Conservation (phyloP, 2,113 vertebrate species). For the Panthera tigris region DNA sequence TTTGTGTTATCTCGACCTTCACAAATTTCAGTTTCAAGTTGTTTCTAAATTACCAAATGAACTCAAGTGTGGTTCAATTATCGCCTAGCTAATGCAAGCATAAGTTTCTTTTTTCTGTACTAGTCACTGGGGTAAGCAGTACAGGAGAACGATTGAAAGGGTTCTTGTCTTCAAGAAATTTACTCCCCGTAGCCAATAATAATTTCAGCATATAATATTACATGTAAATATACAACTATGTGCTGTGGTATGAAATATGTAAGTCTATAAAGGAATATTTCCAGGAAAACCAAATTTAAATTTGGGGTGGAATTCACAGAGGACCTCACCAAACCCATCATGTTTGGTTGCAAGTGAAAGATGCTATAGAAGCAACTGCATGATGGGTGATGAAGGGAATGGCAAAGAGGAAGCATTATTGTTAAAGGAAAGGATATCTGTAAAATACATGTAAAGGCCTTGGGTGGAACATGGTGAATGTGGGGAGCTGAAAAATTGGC, state of each 20-base stretch:
- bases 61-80: background rate
- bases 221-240: background rate
- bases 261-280: background rate
- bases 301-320: background rate
- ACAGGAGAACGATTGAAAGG: background rate
- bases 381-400: background rate
- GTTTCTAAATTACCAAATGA: background rate
- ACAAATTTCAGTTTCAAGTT: background rate
- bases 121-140: background rate
- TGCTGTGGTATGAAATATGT: background rate
- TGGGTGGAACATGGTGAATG: background rate
- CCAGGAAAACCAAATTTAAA: background rate
- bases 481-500: background rate
- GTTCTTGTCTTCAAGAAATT: background rate
- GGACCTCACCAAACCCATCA: background rate
- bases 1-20: no score
- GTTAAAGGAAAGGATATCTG: background rate
- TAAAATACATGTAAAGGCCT: background rate
- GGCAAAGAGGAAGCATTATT: fast-evolving
- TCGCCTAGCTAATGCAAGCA: background rate
- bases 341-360: background rate
- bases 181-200: background rate
- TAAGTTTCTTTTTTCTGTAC: background rate
- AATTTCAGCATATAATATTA: background rate
- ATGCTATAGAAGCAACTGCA: background rate